Conservation (phyloP, 2,113 vertebrate genomes). For the Upupa epops region DNA sequence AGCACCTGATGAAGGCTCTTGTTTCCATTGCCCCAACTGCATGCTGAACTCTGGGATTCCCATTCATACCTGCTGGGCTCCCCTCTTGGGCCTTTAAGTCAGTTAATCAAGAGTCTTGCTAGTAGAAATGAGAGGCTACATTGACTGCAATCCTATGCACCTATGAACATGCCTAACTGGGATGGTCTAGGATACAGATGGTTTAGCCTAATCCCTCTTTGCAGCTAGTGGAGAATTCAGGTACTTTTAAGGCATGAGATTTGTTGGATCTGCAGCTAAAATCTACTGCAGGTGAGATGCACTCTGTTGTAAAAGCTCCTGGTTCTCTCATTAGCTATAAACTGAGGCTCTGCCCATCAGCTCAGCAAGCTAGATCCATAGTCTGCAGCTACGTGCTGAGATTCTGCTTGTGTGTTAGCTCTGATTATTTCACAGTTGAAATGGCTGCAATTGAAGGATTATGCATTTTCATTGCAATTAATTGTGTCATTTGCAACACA, state of each 20-base stretch:
- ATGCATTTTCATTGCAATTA: neutral
- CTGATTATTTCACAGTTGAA: neutral
- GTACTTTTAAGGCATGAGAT: neutral
- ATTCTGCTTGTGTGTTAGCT: neutral
- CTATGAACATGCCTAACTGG: neutral
- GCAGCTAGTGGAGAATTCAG: neutral
- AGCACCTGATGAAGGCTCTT: neutral
- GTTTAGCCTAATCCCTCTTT: neutral
- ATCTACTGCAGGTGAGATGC: neutral
- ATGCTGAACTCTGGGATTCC: neutral
- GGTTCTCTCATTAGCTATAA: neutral
- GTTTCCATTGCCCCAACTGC: fast-evolving
- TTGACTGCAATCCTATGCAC: neutral
- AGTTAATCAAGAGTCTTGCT: neutral
- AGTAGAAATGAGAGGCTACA: neutral
- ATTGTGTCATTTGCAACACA: neutral
- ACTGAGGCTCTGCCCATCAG: neutral
- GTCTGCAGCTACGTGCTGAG: neutral
- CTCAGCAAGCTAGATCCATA: neutral
- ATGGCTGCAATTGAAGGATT: neutral
- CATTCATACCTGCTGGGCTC: neutral
- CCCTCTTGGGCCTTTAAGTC: neutral
- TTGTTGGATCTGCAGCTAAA: neutral
- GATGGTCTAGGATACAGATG: neutral
- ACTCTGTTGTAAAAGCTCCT: neutral